phyloP scores from a whole-genome alignment of 2,888 invertebrate genomes.

The Drepanosiphum platanoidis region DNA sequence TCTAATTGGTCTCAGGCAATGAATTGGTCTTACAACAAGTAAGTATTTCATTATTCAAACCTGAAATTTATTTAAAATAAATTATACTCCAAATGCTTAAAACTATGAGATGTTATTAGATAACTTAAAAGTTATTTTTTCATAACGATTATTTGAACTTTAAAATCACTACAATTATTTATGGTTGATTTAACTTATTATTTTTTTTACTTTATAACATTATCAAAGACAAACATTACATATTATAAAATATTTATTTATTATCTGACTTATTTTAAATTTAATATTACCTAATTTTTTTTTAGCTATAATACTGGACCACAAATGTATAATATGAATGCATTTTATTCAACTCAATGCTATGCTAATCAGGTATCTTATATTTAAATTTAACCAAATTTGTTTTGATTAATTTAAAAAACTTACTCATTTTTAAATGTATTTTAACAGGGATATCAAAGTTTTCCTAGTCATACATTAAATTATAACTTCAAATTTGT shows the following conservation, averaged over 20 bases:
- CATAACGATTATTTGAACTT: neutral
- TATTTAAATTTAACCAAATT: neutral
- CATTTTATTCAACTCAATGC: conserved; percentile 44
- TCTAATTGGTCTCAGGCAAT: conserved; percentile 41
- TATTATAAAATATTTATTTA: neutral
- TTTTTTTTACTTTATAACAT: neutral
- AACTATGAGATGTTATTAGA: too few species aligned
- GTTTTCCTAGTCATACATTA: conserved; percentile 39
- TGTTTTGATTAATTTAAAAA: neutral
- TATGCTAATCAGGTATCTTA: conserved; percentile 40
- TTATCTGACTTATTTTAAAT: neutral
- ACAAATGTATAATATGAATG: conserved; percentile 51
- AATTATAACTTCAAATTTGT: conserved; percentile 48
- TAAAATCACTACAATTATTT: neutral
- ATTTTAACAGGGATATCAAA: conserved; percentile 46
- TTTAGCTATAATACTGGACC: conserved; percentile 41
- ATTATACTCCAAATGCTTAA: too few species aligned
- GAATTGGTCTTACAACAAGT: conserved; percentile 51
- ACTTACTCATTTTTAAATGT: neutral
- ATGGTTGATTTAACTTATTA: neutral
- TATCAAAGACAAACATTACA: neutral
- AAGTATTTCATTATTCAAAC: neutral
- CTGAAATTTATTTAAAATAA: neutral
- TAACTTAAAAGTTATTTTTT: too few species aligned
- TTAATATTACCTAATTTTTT: neutral